Evolutionary conservation across 2,888 invertebrate genomes (phyloP).

Genomic region (Drosophila algonquin): DNA sequence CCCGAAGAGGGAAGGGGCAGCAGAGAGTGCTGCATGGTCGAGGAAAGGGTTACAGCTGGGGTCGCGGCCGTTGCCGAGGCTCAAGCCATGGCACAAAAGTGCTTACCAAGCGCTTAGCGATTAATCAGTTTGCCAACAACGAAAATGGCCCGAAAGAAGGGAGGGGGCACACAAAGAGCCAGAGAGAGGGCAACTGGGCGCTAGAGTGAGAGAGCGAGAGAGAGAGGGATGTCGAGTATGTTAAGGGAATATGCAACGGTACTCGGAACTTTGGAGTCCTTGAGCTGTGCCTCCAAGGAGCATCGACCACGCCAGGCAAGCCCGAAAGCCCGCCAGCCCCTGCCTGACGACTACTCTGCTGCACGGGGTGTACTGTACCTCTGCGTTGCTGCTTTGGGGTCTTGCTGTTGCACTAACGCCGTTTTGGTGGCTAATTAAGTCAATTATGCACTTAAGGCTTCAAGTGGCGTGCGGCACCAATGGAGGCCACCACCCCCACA

Average conservation of each 20-base stretch:
- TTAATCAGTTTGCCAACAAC: slow-evolving; percentile 72
- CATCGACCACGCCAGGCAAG: slow-evolving; percentile 42
- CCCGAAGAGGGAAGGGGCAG: too few relatives aligned
- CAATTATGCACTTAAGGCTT: slow-evolving; percentile 75
- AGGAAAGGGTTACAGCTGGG: slow-evolving; percentile 28
- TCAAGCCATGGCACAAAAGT: slow-evolving; percentile 57
- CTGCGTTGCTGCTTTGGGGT: slow-evolving; percentile 14
- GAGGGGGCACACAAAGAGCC: not conserved
- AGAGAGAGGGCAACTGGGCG: not conserved
- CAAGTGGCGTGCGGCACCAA: slow-evolving; percentile 70
- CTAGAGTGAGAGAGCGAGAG: not conserved
- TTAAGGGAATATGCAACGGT: slow-evolving; percentile 31
- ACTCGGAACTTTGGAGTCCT: slow-evolving; percentile 64
- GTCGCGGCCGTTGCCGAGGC: slow-evolving; percentile 32
- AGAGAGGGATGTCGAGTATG: slow-evolving; percentile 6
- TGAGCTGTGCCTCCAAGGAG: slow-evolving; percentile 64
- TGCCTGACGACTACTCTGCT: not conserved
- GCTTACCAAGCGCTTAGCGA: slow-evolving; percentile 79
- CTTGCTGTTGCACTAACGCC: slow-evolving; percentile 58
- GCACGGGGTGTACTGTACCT: not conserved
- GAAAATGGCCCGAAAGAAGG: slow-evolving; percentile 21
- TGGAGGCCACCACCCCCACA: slow-evolving; percentile 36
- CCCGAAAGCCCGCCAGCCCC: slow-evolving; percentile 15
- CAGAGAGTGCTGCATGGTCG: too few relatives aligned
- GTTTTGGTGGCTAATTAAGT: slow-evolving; percentile 77